Conservation (phyloP, 2,113 vertebrate genomes). For the Marmota flaviventris region DNA sequence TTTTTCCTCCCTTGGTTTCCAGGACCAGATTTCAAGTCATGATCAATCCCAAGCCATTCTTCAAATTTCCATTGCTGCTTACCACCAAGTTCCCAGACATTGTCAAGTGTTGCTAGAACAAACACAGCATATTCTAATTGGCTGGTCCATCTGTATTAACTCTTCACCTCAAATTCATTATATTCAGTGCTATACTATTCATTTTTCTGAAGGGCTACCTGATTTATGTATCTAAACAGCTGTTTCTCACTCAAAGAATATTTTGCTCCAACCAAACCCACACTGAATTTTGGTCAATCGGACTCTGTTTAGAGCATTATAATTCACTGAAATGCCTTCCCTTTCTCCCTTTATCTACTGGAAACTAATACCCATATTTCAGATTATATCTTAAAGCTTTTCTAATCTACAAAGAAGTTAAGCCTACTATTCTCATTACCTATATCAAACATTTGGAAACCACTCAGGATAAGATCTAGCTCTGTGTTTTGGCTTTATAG, state of each 20-base stretch:
- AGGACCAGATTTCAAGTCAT: slow-evolving; percentile 24
- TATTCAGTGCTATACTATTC: neutral
- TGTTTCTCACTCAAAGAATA: slow-evolving; percentile 13
- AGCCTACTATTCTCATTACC: neutral
- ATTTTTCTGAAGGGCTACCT: neutral
- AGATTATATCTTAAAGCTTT: neutral
- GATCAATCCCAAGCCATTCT: neutral
- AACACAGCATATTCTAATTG: slow-evolving; percentile 29
- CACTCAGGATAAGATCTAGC: neutral
- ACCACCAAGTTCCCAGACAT: neutral
- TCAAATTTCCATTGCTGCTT: slow-evolving; percentile 26
- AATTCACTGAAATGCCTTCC: neutral
- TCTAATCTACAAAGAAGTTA: neutral
- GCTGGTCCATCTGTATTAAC: neutral
- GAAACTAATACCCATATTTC: slow-evolving; percentile 3
- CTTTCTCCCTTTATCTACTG: neutral
- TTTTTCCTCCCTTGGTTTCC: slow-evolving; percentile 1
- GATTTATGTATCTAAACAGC: neutral
- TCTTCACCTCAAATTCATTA: neutral
- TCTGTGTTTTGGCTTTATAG: neutral
- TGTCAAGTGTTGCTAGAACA: neutral
- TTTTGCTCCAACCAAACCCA: neutral
- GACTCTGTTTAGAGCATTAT: neutral
- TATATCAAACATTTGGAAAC: neutral
- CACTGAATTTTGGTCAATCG: neutral